Base-by-base conservation (phyloP, 1,140 invertebrate genomes). In the Ridgeia piscesae region DNA sequence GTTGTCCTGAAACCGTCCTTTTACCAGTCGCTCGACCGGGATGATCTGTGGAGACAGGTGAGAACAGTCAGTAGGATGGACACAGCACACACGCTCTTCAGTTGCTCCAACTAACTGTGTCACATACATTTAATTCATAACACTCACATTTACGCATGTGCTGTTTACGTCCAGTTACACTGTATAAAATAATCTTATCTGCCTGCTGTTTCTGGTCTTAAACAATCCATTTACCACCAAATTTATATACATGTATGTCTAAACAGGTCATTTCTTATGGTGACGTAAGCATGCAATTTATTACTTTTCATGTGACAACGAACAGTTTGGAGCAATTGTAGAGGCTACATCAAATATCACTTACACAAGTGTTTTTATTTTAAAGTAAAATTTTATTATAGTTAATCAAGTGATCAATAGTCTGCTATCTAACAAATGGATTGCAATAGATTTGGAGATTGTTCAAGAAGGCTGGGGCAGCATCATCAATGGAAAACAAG, bases 1-100 rank as follows among this genome's bases (percentile, higher is more conserved):
- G 97, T 99, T 99, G 96, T 99, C 99, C 94, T 96, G 96, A 96
- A 99, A 99, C 95, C 98, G 97, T 94, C 98, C 99, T 96, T 99
- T 99, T 95, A 99, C 98, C 96, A 99, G 97, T 96, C 98, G 98
- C 96, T 99, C 99, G 96, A 99, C 98, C 93, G 98, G 98, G 96
- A 99, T 99, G 95, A 99, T 98, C 99, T 99, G 96, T n/a, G 21
- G 34, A 48, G 42, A 33, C 34, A 11, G 11, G 42, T 11, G 42
- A 11, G 42, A 50, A 58, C 6, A 91, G 42, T 48, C 6, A 58
- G 42, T 14, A 14, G 33, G 33, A n/a, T 42, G 8, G n/a, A 33
- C 91, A 35, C 89, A 90, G 17, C 2, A 77, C 27, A 77, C 58
- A 21, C 17, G 17, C 58, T 21, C 27, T 31, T 77, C 58, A 77